Base-by-base conservation (phyloP, 1,140 invertebrate species). In the Steinernema khuongi region DNA sequence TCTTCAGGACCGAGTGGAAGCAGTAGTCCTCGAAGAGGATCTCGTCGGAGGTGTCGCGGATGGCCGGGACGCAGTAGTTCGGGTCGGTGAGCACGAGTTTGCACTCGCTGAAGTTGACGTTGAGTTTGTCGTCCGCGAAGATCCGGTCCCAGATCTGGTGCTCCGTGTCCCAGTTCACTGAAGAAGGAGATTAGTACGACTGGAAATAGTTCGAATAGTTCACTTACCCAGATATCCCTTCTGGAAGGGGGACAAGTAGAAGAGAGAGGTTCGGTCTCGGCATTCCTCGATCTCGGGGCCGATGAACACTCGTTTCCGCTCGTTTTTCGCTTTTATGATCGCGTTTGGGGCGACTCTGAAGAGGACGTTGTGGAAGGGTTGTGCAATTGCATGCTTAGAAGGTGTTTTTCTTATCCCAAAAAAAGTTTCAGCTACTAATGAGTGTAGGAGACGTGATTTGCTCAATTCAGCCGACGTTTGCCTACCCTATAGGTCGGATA, bases 11-110 rank as follows among this genome's bases (percentile, higher is more conserved):
- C 4, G 91, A 91, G 69, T 92, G 89, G 81, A 95, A 93, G 80
- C 94, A 93, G 85, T 95, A 98, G 86, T 97, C 94, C 86, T 99
- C 96, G 87, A 98, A 99, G 72, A 98, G 91, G 76, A 98, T 92
- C 88, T 99, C 96, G 41, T 91, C 91, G 86, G 94, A 92, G 17
- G 91, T 92, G 86, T 98, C 94, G 87, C 96, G 93, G 68, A 96
- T 91, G 4, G 92, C 92, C 4, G 89, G 88, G 86, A 98, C 97
- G 86, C 97, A 97, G 84, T 94, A 94, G 77, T 92, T 89, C 0
- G 96, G 95, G 85, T 99, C 95, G 0, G 95, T 99, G 0, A 97
- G 89, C n/a, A 96, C 87, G 2, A 93, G 90, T 31, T 83, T 82
- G 0, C 90, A 90, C 68, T 94, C 90, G 26, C 72, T 18, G 33